Percentiles rank a stretch among this genome's conserved stretches.
These are phyloP conservation scores for Nixonia krombeini DNA, from an alignment of 1,140 invertebrate genomes.

Conservation along the genomic window DNA sequence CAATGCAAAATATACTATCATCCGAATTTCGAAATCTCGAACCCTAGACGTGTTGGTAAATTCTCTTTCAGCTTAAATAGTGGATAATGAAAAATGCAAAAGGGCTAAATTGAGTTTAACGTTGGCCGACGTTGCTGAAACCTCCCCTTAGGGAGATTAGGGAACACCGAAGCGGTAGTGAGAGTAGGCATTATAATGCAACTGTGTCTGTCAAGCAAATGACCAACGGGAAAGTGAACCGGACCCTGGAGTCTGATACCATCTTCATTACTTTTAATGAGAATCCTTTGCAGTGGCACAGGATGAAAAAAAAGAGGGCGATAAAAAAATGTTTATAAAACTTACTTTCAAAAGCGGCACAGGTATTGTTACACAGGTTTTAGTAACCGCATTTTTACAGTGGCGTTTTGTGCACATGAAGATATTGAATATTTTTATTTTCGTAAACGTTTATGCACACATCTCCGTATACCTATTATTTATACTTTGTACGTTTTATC, in stretches of 20 bases:
- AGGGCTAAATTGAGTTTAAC: conserved; percentile 38
- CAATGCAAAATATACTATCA: conserved; percentile 2
- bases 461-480: no score
- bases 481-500: no score
- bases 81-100: conserved; percentile 39
- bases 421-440: no score
- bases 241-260: conserved; percentile 14
- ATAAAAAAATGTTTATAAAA: no score
- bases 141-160: conserved; percentile 35
- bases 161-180: conserved; percentile 20
- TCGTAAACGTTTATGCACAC: no score
- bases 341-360: no score
- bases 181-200: conserved; percentile 27
- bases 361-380: no score
- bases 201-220: conserved; percentile 23
- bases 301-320: no score
- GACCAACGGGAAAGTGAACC: conserved; percentile 22
- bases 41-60: conserved; percentile 9
- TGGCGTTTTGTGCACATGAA: no score
- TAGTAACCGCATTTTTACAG: no score
- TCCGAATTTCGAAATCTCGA: conserved; percentile 21
- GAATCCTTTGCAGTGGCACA: conserved; percentile 1
- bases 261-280: conserved; percentile 37
- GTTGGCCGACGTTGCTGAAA: conserved; percentile 21
- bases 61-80: conserved; percentile 21